Evolutionary conservation across 2,888 invertebrate species (phyloP), one percentile per base, ranked within the genome.

Genomic region (Octodonta nipae): DNA sequence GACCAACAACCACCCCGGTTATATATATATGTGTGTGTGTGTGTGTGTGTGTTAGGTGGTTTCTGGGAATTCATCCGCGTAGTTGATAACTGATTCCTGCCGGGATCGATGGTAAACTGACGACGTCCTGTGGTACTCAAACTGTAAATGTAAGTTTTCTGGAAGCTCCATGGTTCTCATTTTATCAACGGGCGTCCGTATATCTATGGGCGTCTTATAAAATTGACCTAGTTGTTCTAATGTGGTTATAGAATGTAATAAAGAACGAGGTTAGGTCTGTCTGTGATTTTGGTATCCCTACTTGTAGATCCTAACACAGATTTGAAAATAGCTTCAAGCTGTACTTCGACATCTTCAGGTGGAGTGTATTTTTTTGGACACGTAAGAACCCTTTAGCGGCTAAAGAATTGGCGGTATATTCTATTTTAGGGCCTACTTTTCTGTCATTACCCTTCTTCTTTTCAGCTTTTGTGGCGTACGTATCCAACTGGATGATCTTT

Each of bases 141-240:
- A 66, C 54, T 84, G 80, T 3, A 93, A 68, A 57, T 91, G 80
- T 14, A 95, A 61, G 65, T 95, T 95, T 50, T 79, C 77, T 0
- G 93, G 92, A 30, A 93, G 61, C 15, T 87, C 75, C 53, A 74
- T 70, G 36, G 64, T 69, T 38, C 70, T 72, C 48, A 88, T 54
- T 16, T 71, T 68, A 45, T 89, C 88, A 49, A 76, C 73, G 10
- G 88, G 87, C 12, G 78, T 74, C 3, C 64, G 67, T 0, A 72
- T 73, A 40, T 74, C 68, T 2, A 89, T 72, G 11, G 78, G 72
- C 3, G 78, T 80, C 30, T 64, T 52, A 53, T 88, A 91, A 58
- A 83, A 89, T 3, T 68, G 51, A 32, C 66, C 63, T 1, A 88
- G 64, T 54, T 87, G 81, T 38, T 67, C 79, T 74, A 88, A 67